Evolutionary conservation across 2,888 invertebrate genomes (phyloP), one percentile per base, ranked within the genome.

Genomic region (Tridacna gigas): DNA sequence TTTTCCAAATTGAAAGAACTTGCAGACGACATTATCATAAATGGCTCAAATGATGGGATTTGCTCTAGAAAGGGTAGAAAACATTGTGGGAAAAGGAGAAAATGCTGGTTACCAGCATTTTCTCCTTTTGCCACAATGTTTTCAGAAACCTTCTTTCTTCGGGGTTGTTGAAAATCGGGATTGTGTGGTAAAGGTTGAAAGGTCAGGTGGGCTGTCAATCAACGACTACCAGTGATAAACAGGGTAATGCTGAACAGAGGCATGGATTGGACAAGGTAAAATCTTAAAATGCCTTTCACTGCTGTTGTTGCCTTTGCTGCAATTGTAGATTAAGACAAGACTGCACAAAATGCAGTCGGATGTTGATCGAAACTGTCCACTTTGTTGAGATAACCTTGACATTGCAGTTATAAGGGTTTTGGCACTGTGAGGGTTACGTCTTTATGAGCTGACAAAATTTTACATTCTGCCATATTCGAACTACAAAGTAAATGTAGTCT

Each of bases 191-290:
- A 56, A 56, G 56, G 56, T 5, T 56, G 2, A 65, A 67, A 67
- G 67, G 67, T 67, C 67, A 67, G 67, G 67, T 67, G 67, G 67
- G 67, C 45, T 45, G 45, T n/a, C 67, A 45, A 2, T 67, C 67
- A 45, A 11, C 15, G 11, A n/a, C 37, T 67, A 67, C n/a, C 2
- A 45, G 67, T 45, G 67, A 67, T 67, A 45, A 67, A 45, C 67
- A 9, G n/a, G 67, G 37, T 67, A 67, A 67, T 67, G 37, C 20
- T 4, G 45, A 67, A 45, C 67, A 67, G 67, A 67, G 67, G 67
- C 67, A 67, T 37, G 5, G 67, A 67, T 67, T 37, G 26, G 45
- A 37, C 37, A 37, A 67, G 37, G 20, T 67, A 51, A 51, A 51
- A 13, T 51, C 15, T n/a, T n/a, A n/a, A n/a, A n/a, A n/a, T n/a